Conservation (phyloP, 2,113 vertebrate species). For the Gallinago paraguaiae region DNA sequence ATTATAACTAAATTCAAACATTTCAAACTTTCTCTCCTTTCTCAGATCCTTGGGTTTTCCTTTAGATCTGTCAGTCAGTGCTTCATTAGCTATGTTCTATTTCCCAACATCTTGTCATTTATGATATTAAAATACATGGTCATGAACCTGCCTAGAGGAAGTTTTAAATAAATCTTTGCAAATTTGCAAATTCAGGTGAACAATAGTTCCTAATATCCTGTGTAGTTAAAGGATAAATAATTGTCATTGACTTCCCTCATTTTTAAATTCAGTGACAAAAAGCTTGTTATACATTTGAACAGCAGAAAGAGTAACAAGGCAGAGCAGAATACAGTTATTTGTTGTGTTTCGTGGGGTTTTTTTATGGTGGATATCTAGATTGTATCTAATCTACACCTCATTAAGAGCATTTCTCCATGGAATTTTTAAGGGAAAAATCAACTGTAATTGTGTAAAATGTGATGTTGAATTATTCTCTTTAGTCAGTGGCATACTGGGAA, state of each 20-base stretch:
- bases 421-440: not conserved
- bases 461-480: not conserved
- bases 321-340: not conserved
- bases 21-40: not conserved
- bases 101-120: not conserved
- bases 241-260: not conserved
- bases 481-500: not conserved
- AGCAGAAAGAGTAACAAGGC: not conserved
- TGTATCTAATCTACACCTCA: not conserved
- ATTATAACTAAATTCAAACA: not conserved
- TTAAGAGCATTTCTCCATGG: not conserved
- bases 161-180: conserved; percentile 7
- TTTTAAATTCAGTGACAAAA: conserved; percentile 6
- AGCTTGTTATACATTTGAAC: not conserved
- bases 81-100: not conserved
- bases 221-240: conserved; percentile 3
- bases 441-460: not conserved
- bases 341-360: not conserved
- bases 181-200: conserved; percentile 14
- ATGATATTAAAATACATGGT: conserved; percentile 13
- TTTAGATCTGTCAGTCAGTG: not conserved
- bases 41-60: not conserved
- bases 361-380: not conserved
- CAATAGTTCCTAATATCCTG: conserved; percentile 2
- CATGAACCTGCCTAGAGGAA: not conserved